These are phyloP conservation scores for Nebria ingens DNA, from an alignment of 1,140 invertebrate species.

Conservation along the genomic window DNA sequence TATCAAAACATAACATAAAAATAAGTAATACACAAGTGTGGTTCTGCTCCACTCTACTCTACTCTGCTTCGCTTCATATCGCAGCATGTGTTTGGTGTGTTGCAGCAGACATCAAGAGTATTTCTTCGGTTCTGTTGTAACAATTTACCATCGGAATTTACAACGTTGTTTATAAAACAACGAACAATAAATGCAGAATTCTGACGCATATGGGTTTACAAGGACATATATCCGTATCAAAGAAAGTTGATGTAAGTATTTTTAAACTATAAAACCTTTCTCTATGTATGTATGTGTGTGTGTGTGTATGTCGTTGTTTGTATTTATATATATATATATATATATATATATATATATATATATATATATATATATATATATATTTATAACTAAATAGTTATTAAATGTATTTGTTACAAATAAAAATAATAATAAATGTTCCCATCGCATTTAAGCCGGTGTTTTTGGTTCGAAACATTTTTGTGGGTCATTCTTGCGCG, in stretches of 20 bases:
- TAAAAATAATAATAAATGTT: too few relatives aligned
- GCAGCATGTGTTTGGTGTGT: background rate
- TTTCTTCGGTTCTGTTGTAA: background rate
- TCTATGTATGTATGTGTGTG: too few relatives aligned
- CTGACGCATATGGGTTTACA: slow-evolving; percentile 31
- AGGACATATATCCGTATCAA: slow-evolving; percentile 30
- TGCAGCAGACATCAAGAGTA: background rate
- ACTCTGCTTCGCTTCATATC: background rate
- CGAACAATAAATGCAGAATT: slow-evolving; percentile 34
- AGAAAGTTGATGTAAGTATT: slow-evolving; percentile 32
- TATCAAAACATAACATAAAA: background rate
- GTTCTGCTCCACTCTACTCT: background rate
- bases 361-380: background rate
- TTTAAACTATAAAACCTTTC: too few relatives aligned
- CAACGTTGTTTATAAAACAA: slow-evolving; percentile 22
- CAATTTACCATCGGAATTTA: slow-evolving; percentile 4
- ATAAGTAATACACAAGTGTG: background rate
- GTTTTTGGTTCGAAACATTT: slow-evolving; percentile 15
- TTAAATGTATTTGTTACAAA: background rate
- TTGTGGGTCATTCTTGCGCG: slow-evolving; percentile 29
- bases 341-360: background rate
- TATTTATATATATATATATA: too few relatives aligned
- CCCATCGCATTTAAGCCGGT: background rate
- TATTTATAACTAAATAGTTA: background rate
- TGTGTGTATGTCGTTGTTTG: too few relatives aligned